Evolutionary conservation across 2,888 invertebrate genomes (phyloP).

Genomic region (Villa cingulata): DNA sequence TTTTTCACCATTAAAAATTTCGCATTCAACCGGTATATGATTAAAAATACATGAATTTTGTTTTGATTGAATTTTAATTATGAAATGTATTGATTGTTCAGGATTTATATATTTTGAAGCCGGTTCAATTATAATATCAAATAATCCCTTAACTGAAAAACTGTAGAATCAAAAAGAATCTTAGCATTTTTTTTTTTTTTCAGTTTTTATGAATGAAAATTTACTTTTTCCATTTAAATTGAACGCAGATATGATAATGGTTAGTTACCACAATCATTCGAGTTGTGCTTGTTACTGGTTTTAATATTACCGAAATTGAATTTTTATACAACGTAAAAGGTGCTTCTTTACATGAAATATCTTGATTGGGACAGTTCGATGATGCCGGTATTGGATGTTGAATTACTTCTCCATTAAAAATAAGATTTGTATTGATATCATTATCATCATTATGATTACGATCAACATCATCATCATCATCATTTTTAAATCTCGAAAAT

Average conservation of each 20-base stretch:
- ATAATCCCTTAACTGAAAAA: neutral
- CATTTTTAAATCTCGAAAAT: too few species aligned
- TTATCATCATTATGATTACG: too few species aligned
- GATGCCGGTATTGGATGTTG: slow-evolving; percentile 1
- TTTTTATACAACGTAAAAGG: slow-evolving; percentile 10
- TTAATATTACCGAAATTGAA: slow-evolving; percentile 1
- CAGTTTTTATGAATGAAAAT: too few species aligned
- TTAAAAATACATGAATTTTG: neutral
- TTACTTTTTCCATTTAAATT: slow-evolving; percentile 4
- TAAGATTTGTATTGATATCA: too few species aligned
- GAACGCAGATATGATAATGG: neutral
- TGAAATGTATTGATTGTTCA: neutral
- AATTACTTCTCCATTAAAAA: neutral
- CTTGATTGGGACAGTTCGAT: slow-evolving; percentile 2
- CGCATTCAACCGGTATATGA: neutral
- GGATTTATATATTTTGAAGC: neutral
- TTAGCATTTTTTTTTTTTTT: too few species aligned
- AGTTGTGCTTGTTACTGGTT: neutral
- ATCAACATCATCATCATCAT: too few species aligned
- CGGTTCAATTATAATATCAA: neutral
- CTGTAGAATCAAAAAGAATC: neutral
- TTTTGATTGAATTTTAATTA: neutral
- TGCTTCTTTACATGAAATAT: slow-evolving; percentile 1
- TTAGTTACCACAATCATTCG: slow-evolving; percentile 9
- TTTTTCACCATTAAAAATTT: neutral